Percentiles rank a stretch among this genome's conserved stretches.
Conservation (phyloP, 2,888 invertebrate genomes). For the Agelastica alni region DNA sequence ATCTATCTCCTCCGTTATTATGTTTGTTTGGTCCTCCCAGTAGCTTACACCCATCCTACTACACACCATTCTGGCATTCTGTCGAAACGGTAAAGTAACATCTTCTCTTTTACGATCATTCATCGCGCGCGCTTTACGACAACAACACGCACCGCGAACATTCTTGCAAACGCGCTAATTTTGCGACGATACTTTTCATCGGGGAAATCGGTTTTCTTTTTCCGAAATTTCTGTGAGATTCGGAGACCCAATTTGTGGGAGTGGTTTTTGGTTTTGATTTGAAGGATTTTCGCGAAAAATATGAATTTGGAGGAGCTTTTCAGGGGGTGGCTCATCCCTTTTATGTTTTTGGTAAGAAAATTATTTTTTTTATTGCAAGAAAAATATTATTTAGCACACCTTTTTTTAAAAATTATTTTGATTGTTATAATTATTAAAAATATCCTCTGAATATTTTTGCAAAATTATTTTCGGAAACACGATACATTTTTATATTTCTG, state of each 20-base stretch:
- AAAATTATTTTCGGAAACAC: too few relatives aligned
- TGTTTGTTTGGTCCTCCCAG: conserved; percentile 26
- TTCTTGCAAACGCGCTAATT: conserved; percentile 16
- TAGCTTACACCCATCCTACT: conserved; percentile 21
- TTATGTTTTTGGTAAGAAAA: conserved; percentile 28
- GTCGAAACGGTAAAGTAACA: conserved; percentile 18
- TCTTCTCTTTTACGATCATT: conserved; percentile 43
- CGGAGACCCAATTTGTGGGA: neutral
- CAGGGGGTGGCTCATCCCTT: conserved; percentile 16
- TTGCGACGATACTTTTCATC: conserved; percentile 4
- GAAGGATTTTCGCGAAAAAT: conserved; percentile 10
- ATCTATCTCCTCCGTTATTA: conserved; percentile 1
- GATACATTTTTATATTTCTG: too few relatives aligned
- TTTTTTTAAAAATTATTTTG: neutral
- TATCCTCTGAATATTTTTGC: too few relatives aligned
- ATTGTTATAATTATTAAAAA: too few relatives aligned
- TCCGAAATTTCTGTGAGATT: neutral
- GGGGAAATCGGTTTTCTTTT: conserved; percentile 2
- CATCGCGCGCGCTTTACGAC: conserved; percentile 43
- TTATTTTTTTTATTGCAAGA: neutral
- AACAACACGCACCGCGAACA: conserved; percentile 20
- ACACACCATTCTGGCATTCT: conserved; percentile 23
- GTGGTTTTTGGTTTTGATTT: conserved; percentile 13
- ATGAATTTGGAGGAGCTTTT: conserved; percentile 24
- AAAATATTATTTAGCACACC: neutral